Evolutionary conservation across 2,888 invertebrate species (phyloP).

Genomic region (Oxyteleia sp.): DNA sequence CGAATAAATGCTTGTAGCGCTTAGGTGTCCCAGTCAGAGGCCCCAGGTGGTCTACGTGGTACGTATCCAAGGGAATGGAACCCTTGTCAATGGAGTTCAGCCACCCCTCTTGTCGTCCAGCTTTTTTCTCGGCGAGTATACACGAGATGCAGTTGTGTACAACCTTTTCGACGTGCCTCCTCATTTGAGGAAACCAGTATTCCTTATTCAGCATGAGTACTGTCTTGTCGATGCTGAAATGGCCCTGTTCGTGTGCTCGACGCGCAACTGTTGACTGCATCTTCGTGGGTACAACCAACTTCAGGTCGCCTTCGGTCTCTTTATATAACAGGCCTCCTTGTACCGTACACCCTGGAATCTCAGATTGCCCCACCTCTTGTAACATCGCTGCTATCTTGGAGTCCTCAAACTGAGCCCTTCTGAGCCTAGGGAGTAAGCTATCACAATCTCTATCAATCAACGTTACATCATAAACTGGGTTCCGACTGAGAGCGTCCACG

Average conservation of each 20-base stretch:
- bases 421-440: slow-evolving; percentile 29
- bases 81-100: slow-evolving; percentile 21
- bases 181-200: slow-evolving; percentile 7
- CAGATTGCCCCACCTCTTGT: slow-evolving; percentile 2
- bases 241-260: slow-evolving; percentile 82
- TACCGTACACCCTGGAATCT: slow-evolving; percentile 72
- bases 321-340: slow-evolving; percentile 42
- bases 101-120: slow-evolving; percentile 34
- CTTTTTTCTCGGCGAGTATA: slow-evolving; percentile 24
- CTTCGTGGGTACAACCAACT: slow-evolving; percentile 80
- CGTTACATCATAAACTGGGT: slow-evolving; percentile 51
- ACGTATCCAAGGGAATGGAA: slow-evolving; percentile 31
- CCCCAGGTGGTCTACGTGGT: slow-evolving; percentile 27
- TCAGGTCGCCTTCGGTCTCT: slow-evolving; percentile 23
- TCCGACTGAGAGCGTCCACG: too few relatives aligned
- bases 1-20: slow-evolving; percentile 51
- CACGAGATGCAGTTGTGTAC: slow-evolving; percentile 1
- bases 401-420: slow-evolving; percentile 60
- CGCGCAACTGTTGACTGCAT: slow-evolving; percentile 84
- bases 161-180: not conserved
- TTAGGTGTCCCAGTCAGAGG: slow-evolving; percentile 58
- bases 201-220: not conserved
- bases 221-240: slow-evolving; percentile 80
- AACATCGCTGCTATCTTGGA: slow-evolving; percentile 32
- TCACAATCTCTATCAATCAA: slow-evolving; percentile 32